Evolutionary conservation across 2,888 invertebrate genomes (phyloP), one percentile per base, ranked within the genome.

Genomic region (Agrochola macilenta): DNA sequence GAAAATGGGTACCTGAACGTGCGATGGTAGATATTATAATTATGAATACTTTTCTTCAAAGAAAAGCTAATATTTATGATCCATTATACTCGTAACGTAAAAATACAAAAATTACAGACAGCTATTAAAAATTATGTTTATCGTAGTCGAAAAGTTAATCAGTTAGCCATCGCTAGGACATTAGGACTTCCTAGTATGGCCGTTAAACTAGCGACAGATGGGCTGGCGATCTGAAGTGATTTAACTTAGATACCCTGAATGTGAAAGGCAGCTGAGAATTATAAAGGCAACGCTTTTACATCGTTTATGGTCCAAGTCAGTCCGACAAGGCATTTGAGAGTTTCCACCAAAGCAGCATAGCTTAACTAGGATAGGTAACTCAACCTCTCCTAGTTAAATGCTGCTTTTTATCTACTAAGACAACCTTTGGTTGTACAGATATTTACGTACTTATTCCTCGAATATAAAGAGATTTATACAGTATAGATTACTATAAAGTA

Each of bases 1-100:
- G 20, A 57, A 81, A 81, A 61, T 52, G 54, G 69, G 54, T 64
- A 80, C 68, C 68, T 65, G 71, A 52, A 64, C 68, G 54, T 71
- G 68, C 71, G 39, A 57, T 61, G 72, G 73, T 73, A 72, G 58
- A 83, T 79, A 83, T 63, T 64, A 52, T n/a, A 79, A 78, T 74
- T 60, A 63, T 54, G 20, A 68, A 74, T 70, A 68, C 49, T 69
- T 84, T 64, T 61, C 78, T 70, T 70, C 39, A 35, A 66, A 66
- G 60, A 66, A 65, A 61, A 61, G 30, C n/a, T 46, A 65, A 76
- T 57, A 69, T 76, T 82, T 76, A 69, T 39, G 52, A 54, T 69
- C 35, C 23, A 46, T 60, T 71, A 49, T n/a, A 49, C 74, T 30
- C 17, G 2, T 58, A 61, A 57, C 30, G 30, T 57, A 43, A 64